Evolutionary conservation across 2,888 invertebrate species (phyloP), one percentile per base, ranked within the genome.

Genomic region (Drosophila borborema): DNA sequence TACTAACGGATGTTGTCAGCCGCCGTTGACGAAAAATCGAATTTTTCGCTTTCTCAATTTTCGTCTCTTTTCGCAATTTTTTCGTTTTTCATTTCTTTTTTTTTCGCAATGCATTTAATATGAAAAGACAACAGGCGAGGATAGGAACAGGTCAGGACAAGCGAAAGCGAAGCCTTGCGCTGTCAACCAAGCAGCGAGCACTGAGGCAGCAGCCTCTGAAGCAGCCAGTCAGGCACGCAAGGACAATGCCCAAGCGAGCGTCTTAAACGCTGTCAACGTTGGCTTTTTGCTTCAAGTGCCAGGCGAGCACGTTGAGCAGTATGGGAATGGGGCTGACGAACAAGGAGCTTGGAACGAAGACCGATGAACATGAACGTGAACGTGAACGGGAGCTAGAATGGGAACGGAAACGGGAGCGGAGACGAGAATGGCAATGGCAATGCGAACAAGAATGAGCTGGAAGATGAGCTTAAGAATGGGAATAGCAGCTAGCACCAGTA

Each of bases 201-300:
- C 18, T n/a, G 38, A 38, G 38, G 38, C 54, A 63, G 64, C 48
- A 36, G 20, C 36, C 53, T 53, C 36, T 54, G 62, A 64, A 59
- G 49, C 55, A 45, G 58, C n/a, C 63, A 65, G 61, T 67, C 62
- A 49, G 58, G 56, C 71, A 64, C 80, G 81, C 90, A 88, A 88
- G 90, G 90, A 86, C 90, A 88, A 89, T 86, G 84, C 81, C 77
- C 77, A 90, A 90, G 77, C 82, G 74, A 80, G 67, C 75, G 89
- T 76, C 89, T 89, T 89, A 86, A 90, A 90, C 86, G 89, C 85
- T 86, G 89, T 86, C 85, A 90, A 86, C 90, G 90, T 89, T 86
- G 89, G 80, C 90, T 86, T 89, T 88, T 86, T 90, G 75, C 84
- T 80, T 90, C 83, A 88, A 88, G 84, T 90, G 86, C 67, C 89